phyloP scores from a whole-genome alignment of 2,797 vertebrate species.

The Bucorvus abyssinicus region DNA sequence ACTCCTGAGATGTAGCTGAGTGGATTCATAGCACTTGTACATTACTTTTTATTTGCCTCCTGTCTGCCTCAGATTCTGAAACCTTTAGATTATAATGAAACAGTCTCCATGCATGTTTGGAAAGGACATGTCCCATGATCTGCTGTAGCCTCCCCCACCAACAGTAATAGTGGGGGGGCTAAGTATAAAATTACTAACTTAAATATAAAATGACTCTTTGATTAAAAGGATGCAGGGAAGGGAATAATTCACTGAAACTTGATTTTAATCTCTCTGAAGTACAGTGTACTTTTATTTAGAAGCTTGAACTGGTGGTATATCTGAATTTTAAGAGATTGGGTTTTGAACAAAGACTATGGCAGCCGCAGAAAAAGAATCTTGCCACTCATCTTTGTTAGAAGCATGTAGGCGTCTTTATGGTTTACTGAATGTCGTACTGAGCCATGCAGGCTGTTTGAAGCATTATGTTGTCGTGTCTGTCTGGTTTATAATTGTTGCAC shows the following conservation, averaged over 20 bases:
- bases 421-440: slow-evolving; percentile 42
- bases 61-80: background rate
- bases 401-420: slow-evolving; percentile 40
- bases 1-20: background rate
- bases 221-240: background rate
- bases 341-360: slow-evolving; percentile 7
- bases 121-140: background rate
- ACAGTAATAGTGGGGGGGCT: background rate
- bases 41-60: background rate
- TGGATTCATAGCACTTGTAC: background rate
- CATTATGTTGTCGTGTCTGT: slow-evolving; percentile 60
- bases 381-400: slow-evolving; percentile 28
- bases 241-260: background rate
- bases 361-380: background rate
- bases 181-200: background rate
- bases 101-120: background rate
- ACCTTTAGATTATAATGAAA: background rate
- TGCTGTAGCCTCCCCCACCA: background rate
- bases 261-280: background rate
- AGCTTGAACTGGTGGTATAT: background rate
- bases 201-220: background rate
- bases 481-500: slow-evolving; percentile 57
- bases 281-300: background rate
- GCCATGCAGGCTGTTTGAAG: slow-evolving; percentile 33
- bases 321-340: background rate